Base-by-base conservation (phyloP, 1,140 invertebrate species). In the Drosophila parvula region DNA sequence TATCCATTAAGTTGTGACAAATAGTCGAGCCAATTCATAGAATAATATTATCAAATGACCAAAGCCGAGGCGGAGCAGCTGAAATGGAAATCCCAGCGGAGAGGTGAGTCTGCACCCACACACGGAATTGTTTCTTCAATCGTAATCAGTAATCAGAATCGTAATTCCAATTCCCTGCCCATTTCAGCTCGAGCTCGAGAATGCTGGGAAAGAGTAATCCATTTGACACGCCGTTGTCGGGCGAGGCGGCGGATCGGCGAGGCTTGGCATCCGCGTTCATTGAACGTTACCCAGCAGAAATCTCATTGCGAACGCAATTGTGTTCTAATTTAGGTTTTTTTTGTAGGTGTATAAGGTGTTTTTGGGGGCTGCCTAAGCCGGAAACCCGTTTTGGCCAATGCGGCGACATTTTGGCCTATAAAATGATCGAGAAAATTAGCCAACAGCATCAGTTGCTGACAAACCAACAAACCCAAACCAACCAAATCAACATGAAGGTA, bases 221-320 rank as follows among this genome's bases (percentile, higher is more conserved):
- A 89, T 89, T 89, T 74, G 84, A 90, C 84, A 89, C 80, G 85
- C 69, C 57, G 56, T 10, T 22, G 22, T 5, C 30, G 7, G 30
- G 7, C 30, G 7, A 34, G 60, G 44, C 69, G 16, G 41, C 22
- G 22, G 22, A 3, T 1, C 22, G 41, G 38, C 18, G 41, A 65
- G 74, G 57, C 38, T 53, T 68, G 77, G 84, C 65, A 89, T 89
- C 85, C 84, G 84, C 84, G 84, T 89, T 89, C 84, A 89, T 51
- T 89, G 84, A 84, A 89, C 84, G 84, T 88, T 78, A 56, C 73
- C 38, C 16, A 47, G 48, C 64, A 70, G 41, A 80, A 70, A 71
- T 68, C 55, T 51, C 22, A 51, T 58, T 77, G 71, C 80, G 55
- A 38, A 22, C 40, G 48, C 76, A 79, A 76, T 79, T 82, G 79